phyloP scores from a whole-genome alignment of 2,797 vertebrate genomes.

The Artibeus jamaicensis region DNA sequence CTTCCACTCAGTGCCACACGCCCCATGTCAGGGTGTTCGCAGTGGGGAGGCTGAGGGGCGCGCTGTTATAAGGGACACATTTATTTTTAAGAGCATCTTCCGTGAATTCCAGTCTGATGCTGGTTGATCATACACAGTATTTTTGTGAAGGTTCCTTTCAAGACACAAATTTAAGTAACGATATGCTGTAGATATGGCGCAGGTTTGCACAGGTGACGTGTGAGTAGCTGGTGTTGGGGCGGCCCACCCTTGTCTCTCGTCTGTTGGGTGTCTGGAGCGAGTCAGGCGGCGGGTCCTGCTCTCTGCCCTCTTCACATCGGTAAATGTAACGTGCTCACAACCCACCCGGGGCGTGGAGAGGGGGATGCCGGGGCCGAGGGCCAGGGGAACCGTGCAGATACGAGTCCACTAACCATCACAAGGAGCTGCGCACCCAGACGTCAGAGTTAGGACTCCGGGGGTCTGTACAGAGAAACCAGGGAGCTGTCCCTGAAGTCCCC shows the following conservation, averaged over 20 bases:
- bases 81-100: background rate
- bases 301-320: no score
- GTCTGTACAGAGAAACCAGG: background rate
- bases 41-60: background rate
- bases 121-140: background rate
- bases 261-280: background rate
- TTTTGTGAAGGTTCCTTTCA: background rate
- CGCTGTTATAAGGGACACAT: no score
- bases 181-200: background rate
- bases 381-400: fast-evolving
- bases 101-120: background rate
- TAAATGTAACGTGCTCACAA: background rate
- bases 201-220: background rate
- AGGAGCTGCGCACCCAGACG: fast-evolving
- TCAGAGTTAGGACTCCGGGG: background rate
- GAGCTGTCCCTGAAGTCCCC: background rate
- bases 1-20: fast-evolving
- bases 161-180: background rate
- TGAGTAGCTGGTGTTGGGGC: background rate
- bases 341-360: background rate
- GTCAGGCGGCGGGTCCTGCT: fast-evolving
- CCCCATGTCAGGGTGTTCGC: background rate
- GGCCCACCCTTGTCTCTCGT: no score
- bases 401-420: fast-evolving
- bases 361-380: background rate